A percentile compares a stretch with the other conserved stretches of the same genome.
Evolutionary conservation across 1,140 invertebrate genomes (phyloP).

Genomic region (Archegozetes longisetosus): DNA sequence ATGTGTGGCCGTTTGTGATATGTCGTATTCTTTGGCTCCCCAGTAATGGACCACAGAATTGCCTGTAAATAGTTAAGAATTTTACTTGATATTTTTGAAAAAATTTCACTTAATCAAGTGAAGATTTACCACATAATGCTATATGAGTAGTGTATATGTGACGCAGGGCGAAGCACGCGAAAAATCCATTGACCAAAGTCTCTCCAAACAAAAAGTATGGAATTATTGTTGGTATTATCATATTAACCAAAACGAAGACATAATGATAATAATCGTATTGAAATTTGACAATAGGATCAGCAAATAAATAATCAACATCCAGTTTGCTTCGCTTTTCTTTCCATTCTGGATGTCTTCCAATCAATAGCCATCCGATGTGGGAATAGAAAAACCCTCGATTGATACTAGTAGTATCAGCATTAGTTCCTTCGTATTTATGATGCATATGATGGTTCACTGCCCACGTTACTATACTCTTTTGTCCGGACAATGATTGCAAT

Average conservation of each 20-base stretch:
- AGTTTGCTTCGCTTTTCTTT: slow-evolving; percentile 66
- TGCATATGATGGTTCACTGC: slow-evolving; percentile 74
- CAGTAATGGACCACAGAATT: no score
- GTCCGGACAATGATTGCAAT: slow-evolving; percentile 30
- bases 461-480: slow-evolving; percentile 81
- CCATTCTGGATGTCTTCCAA: slow-evolving; percentile 69
- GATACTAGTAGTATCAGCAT: slow-evolving; percentile 97
- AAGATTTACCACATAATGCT: no score
- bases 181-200: no score
- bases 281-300: slow-evolving; percentile 66
- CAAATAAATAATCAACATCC: slow-evolving; percentile 70
- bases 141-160: no score
- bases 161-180: no score
- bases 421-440: slow-evolving; percentile 85
- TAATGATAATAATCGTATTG: slow-evolving; percentile 69
- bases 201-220: no score
- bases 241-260: slow-evolving; percentile 62
- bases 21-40: no score
- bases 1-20: no score
- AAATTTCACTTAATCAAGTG: no score
- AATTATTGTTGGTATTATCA: slow-evolving; percentile 64
- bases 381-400: slow-evolving; percentile 87
- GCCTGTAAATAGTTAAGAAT: no score
- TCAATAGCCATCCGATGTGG: slow-evolving; percentile 83
- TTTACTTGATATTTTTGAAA: no score